phyloP scores from a whole-genome alignment of 2,888 invertebrate genomes.

The Ametastegia equiseti region DNA sequence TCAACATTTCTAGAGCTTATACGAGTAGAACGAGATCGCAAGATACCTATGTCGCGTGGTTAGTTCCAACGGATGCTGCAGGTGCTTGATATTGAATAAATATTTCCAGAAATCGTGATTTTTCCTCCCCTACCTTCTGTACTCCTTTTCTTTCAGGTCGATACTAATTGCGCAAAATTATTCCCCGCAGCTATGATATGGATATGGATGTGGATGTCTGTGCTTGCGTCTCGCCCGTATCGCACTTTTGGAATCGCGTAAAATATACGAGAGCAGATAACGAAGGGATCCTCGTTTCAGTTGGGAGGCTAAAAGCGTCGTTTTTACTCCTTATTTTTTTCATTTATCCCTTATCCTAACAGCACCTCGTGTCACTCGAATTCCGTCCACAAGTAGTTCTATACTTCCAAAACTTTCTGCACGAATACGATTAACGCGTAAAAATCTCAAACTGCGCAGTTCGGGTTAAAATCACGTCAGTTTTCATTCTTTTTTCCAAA shows the following conservation, averaged over 20 bases:
- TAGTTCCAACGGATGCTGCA: background rate
- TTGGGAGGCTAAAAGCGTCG: conserved; percentile 33
- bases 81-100: conserved; percentile 12
- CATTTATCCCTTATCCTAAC: conserved; percentile 19
- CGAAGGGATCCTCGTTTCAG: background rate
- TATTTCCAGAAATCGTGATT: conserved; percentile 1
- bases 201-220: background rate
- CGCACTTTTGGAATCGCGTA: background rate
- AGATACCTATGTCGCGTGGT: conserved; percentile 9
- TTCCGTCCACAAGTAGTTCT: background rate
- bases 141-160: background rate
- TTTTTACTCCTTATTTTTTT: conserved; percentile 20
- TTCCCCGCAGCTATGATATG: background rate
- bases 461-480: background rate
- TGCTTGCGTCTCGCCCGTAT: background rate
- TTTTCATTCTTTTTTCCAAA: background rate
- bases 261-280: conserved; percentile 42
- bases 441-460: background rate
- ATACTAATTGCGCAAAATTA: conserved; percentile 20
- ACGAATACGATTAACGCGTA: no score
- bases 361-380: background rate
- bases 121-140: background rate
- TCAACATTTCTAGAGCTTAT: conserved; percentile 30
- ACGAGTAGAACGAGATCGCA: background rate
- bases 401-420: background rate